Evolutionary conservation across 2,113 vertebrate species (phyloP).

Genomic region (Rafetus swinhoei): DNA sequence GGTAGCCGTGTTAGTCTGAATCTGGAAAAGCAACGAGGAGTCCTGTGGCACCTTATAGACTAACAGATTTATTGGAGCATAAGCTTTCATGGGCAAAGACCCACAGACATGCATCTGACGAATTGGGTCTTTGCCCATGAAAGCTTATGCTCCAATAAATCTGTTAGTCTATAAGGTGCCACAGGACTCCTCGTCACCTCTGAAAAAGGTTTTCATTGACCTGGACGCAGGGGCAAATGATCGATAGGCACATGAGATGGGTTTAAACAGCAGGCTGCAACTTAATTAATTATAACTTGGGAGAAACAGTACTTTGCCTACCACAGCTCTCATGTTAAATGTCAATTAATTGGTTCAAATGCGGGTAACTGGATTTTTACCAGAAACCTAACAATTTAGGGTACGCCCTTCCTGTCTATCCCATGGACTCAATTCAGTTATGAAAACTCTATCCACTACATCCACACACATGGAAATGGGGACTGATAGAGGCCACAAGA

Average conservation of each 20-base stretch:
- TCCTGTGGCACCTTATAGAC: too few species aligned
- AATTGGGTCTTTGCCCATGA: too few species aligned
- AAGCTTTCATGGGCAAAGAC: too few species aligned
- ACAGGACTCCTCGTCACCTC: too few species aligned
- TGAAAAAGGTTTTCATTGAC: background rate
- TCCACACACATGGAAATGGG: background rate
- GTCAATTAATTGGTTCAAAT: background rate
- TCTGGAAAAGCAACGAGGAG: too few species aligned
- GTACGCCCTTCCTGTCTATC: background rate
- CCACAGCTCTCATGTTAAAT: background rate
- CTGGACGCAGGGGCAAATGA: background rate
- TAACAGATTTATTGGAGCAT: too few species aligned
- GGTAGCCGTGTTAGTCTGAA: too few species aligned
- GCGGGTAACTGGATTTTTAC: background rate
- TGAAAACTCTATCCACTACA: background rate
- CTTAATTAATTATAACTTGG: background rate
- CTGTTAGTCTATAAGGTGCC: too few species aligned
- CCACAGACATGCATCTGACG: too few species aligned
- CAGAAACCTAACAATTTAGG: background rate
- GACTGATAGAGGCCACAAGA: background rate
- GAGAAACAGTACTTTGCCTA: background rate
- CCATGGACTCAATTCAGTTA: background rate
- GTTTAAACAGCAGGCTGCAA: background rate
- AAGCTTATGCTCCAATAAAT: too few species aligned
- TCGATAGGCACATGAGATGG: background rate